A percentile compares a stretch with the other conserved stretches of the same genome.
phyloP scores from a whole-genome alignment of 2,888 invertebrate species.

The Smittia aterrima region DNA sequence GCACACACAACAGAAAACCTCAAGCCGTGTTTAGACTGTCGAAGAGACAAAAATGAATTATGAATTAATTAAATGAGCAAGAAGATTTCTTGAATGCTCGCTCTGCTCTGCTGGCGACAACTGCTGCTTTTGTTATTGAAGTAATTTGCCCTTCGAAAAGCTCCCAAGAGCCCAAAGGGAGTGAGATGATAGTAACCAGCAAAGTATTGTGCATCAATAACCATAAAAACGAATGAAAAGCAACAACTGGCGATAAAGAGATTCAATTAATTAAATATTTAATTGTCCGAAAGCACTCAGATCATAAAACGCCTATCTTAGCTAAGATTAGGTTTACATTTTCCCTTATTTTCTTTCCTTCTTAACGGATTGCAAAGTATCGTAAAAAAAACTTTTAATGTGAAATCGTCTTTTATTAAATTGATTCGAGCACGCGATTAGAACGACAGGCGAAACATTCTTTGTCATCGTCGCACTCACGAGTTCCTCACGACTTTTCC shows the following conservation, averaged over 20 bases:
- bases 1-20: not conserved
- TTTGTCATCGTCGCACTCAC: not conserved
- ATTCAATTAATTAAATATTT: conserved; percentile 35
- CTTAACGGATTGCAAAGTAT: not conserved
- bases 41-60: no score
- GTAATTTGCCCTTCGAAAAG: no score
- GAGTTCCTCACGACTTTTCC: not conserved
- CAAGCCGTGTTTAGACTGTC: no score
- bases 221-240: not conserved
- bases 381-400: not conserved
- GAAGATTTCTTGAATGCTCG: no score
- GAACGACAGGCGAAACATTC: not conserved
- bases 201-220: no score
- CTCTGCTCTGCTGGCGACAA: no score
- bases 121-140: no score
- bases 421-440: conserved; percentile 27
- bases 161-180: no score
- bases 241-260: not conserved
- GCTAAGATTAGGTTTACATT: not conserved
- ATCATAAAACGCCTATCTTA: conserved; percentile 17
- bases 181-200: no score
- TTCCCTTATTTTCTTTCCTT: not conserved
- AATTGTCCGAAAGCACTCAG: conserved; percentile 27
- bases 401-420: conserved; percentile 29
- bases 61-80: no score